Percentiles rank a stretch among this genome's conserved stretches.
Conservation (phyloP, 1,140 invertebrate species). For the Pogonognathellus flavescens region DNA sequence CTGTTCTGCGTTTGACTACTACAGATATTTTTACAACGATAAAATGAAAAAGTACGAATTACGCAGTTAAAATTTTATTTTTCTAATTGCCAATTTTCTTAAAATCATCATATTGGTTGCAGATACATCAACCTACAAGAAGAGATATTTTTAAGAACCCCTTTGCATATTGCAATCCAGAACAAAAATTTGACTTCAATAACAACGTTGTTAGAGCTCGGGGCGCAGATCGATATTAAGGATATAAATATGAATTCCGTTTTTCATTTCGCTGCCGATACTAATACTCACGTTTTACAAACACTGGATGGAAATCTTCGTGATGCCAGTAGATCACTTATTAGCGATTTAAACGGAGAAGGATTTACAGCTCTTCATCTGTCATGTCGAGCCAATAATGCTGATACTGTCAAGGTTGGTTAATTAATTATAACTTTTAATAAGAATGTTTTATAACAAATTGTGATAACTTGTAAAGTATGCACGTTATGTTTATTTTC, state of each 20-base stretch:
- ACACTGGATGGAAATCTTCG: conserved; percentile 8
- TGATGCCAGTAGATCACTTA: background rate
- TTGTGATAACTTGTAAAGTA: background rate
- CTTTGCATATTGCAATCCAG: conserved; percentile 61
- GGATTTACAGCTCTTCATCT: conserved; percentile 55
- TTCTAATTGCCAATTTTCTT: background rate
- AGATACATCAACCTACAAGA: conserved; percentile 52
- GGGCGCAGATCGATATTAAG: conserved; percentile 40
- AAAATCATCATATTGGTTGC: background rate
- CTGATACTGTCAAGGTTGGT: conserved; percentile 56
- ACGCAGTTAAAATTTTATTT: background rate
- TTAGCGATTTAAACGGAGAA: conserved; percentile 53
- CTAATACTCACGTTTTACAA: background rate
- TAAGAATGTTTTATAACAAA: no score
- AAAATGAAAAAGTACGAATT: background rate
- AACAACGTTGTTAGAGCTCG: conserved; percentile 16
- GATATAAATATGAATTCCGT: conserved; percentile 55
- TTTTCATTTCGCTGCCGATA: conserved; percentile 52
- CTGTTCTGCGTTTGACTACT: conserved; percentile 45
- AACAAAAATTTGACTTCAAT: conserved; percentile 9
- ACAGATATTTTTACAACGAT: background rate
- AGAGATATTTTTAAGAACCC: conserved; percentile 46
- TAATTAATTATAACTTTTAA: background rate
- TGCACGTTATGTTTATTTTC: background rate
- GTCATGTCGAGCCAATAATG: conserved; percentile 52